A percentile compares a stretch with the other conserved stretches of the same genome.
Conservation (phyloP, 2,888 invertebrate genomes). For the Leucophenga maculata region DNA sequence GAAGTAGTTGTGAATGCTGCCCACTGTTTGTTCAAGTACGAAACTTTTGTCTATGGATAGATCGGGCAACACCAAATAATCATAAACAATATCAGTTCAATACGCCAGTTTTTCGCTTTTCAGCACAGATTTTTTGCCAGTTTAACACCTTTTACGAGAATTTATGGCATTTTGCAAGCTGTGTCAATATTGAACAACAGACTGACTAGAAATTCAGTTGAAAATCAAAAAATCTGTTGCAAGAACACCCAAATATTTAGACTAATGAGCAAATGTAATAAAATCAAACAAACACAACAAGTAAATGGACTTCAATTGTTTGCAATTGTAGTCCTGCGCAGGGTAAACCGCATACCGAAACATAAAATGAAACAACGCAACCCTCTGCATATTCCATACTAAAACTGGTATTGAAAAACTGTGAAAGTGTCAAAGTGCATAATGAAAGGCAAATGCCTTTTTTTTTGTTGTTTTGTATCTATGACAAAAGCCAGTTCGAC, state of each 20-base stretch:
- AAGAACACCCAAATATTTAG: slow-evolving; percentile 50
- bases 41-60: too few species aligned
- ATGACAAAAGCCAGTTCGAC: too few species aligned
- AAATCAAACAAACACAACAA: slow-evolving; percentile 40
- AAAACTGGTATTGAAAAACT: background rate
- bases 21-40: too few species aligned
- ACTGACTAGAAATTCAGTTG: slow-evolving; percentile 57
- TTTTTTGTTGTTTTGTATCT: too few species aligned
- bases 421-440: slow-evolving; percentile 16
- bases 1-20: too few species aligned
- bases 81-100: too few species aligned
- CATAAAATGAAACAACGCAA: slow-evolving; percentile 47
- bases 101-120: slow-evolving; percentile 7
- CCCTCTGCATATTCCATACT: background rate
- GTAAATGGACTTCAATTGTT: slow-evolving; percentile 50
- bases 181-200: slow-evolving; percentile 50
- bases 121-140: slow-evolving; percentile 56
- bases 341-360: slow-evolving; percentile 1
- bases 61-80: too few species aligned
- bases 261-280: slow-evolving; percentile 64
- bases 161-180: slow-evolving; percentile 55
- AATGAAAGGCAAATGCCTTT: too few species aligned
- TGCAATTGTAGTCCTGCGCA: slow-evolving; percentile 43
- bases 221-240: slow-evolving; percentile 8
- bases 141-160: slow-evolving; percentile 55